Evolutionary conservation across 2,113 vertebrate species (phyloP).

Genomic region (Oplegnathus fasciatus): DNA sequence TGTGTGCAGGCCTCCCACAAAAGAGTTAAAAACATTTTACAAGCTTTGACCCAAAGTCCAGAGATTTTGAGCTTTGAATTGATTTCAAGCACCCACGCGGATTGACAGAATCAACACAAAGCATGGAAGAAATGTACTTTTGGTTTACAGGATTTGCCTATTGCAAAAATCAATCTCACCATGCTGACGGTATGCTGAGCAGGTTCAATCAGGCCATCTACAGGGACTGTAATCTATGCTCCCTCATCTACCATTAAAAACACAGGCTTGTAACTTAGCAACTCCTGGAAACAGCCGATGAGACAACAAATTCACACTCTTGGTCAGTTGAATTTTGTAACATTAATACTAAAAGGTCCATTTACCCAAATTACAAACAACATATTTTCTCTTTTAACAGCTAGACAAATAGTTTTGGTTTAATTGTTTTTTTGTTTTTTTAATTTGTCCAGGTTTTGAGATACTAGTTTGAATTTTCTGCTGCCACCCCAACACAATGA

Average conservation of each 20-base stretch:
- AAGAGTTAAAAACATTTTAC: slow-evolving; percentile 4
- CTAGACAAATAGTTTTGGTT: not conserved
- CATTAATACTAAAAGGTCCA: not conserved
- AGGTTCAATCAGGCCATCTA: slow-evolving; percentile 10
- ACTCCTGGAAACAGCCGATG: not conserved
- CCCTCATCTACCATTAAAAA: not conserved
- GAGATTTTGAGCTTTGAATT: slow-evolving; percentile 29
- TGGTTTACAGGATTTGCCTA: slow-evolving; percentile 15
- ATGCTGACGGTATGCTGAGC: not conserved
- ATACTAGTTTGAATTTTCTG: not conserved
- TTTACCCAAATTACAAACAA: not conserved
- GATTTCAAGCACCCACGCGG: slow-evolving; percentile 10
- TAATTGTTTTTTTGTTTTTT: not conserved
- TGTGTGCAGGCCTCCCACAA: slow-evolving; percentile 4
- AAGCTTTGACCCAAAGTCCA: slow-evolving; percentile 37
- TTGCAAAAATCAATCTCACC: not conserved
- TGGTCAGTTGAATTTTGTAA: not conserved
- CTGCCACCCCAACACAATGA: not conserved
- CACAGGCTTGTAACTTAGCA: not conserved
- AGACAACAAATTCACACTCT: slow-evolving; percentile 6
- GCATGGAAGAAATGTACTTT: not conserved
- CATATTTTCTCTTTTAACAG: not conserved
- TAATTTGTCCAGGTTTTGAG: not conserved
- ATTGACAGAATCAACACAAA: slow-evolving; percentile 25
- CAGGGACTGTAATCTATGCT: not conserved